Evolutionary conservation across 2,113 vertebrate genomes (phyloP), one percentile per base, ranked within the genome.

Genomic region (Corythornis vintsioides): DNA sequence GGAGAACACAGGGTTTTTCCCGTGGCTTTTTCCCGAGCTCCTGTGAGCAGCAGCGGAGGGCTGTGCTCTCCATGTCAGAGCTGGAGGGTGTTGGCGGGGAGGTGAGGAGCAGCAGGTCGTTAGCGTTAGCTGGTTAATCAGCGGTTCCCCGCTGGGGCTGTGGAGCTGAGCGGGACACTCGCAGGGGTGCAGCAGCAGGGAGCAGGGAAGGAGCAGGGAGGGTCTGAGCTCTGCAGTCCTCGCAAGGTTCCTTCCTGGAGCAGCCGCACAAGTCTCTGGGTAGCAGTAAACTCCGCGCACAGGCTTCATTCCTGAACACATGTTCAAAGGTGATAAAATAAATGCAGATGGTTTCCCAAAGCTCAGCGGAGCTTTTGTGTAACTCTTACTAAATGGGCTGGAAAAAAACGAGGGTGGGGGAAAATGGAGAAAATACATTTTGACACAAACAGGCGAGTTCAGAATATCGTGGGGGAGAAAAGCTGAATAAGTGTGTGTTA

Each of bases 251-350:
- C 93, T 96, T 97, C 93, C 92, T 90, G 83, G 95, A 90, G 93
- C 92, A 95, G 96, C 73, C 86, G 33, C 89, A 61, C 67, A 95
- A 88, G 83, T 93, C 96, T 97, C 96, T 89, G 90, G 96, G 93
- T 92, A 96, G 89, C 94, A 55, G 42, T 97, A 95, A 97, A 91
- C 77, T 80, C 14, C 20, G 87, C 95, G 91, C 90, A 91, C 72
- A 93, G 94, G 88, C 80, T 96, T 96, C 92, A 95, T 97, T 96
- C 91, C 94, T 92, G 76, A 94, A 95, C 97, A 97, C 57, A 88
- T 97, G 97, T 96, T 96, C 90, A 93, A 97, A 97, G 91, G 96
- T 95, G 95, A 96, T 96, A 97, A 96, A 97, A 96, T 95, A 86
- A 92, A 94, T 91, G 94, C 95, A 96, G 94, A 96, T 95, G 95